A percentile compares a stretch with the other conserved stretches of the same genome.
These are phyloP conservation scores for Glaucomys volans DNA, from an alignment of 2,113 vertebrate genomes.

Conservation along the genomic window DNA sequence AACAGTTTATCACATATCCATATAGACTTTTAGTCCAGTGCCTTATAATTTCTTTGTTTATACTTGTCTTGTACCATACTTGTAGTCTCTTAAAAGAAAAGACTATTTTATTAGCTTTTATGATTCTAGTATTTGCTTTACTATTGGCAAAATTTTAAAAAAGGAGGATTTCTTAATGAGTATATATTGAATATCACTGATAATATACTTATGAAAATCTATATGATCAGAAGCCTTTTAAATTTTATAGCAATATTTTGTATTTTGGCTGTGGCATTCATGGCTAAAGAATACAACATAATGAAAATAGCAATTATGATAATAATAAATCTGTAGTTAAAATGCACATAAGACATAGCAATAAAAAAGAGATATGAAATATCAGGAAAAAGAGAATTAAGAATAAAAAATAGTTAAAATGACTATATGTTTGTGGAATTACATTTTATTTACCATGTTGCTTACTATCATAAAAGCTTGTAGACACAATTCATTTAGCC, in stretches of 20 bases:
- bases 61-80: not conserved
- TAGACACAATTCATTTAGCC: not conserved
- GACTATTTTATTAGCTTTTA: slow-evolving; percentile 24
- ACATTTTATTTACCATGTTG: not conserved
- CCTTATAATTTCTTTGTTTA: slow-evolving; percentile 18
- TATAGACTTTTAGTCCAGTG: not conserved
- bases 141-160: not conserved
- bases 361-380: not conserved
- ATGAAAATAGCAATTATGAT: not conserved
- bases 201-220: not conserved
- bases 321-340: not conserved
- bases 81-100: not conserved
- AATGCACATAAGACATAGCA: not conserved
- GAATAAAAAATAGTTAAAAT: not conserved
- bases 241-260: not conserved
- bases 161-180: not conserved
- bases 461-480: not conserved
- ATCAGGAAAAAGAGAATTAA: not conserved
- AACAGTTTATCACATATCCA: not conserved
- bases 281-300: not conserved
- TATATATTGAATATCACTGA: not conserved
- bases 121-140: not conserved
- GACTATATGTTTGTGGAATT: not conserved
- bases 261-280: not conserved
- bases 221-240: not conserved